phyloP scores from a whole-genome alignment of 64 coral and sea anemone genomes.

The Actinia equina region DNA sequence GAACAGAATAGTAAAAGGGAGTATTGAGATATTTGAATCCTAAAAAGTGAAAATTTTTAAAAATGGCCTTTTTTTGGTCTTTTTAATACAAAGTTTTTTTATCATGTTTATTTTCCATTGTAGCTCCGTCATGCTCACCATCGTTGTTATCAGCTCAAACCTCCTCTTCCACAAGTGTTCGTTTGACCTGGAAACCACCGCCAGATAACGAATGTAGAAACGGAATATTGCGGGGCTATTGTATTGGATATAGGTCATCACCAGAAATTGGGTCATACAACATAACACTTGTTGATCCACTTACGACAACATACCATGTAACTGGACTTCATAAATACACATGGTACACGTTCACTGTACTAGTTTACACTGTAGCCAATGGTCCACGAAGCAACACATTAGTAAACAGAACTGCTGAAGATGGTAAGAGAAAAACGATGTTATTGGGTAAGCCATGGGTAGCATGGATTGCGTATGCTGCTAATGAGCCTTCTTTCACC shows the following conservation, averaged over 20 bases:
- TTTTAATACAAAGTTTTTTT: neutral
- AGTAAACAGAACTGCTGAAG: neutral
- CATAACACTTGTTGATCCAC: neutral
- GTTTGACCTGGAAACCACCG: constrained; percentile 1
- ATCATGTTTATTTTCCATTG: neutral
- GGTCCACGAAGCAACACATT: neutral
- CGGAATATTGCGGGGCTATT: neutral
- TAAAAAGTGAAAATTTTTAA: too few species aligned
- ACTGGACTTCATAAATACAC: neutral
- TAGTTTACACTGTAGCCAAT: neutral
- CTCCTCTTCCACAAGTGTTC: neutral
- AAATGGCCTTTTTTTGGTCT: too few species aligned
- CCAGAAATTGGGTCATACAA: neutral
- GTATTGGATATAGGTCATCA: neutral
- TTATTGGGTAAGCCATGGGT: too few species aligned
- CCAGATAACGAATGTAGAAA: neutral
- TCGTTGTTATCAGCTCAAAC: neutral
- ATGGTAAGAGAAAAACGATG: neutral
- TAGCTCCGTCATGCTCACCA: neutral
- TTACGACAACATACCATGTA: neutral
- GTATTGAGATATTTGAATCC: too few species aligned
- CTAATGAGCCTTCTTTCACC: too few species aligned
- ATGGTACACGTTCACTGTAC: neutral
- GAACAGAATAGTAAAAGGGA: too few species aligned
- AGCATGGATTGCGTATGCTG: too few species aligned